Evolutionary conservation across 2,888 invertebrate genomes (phyloP), one percentile per base, ranked within the genome.

Genomic region (Cataglyphis altisquamis): DNA sequence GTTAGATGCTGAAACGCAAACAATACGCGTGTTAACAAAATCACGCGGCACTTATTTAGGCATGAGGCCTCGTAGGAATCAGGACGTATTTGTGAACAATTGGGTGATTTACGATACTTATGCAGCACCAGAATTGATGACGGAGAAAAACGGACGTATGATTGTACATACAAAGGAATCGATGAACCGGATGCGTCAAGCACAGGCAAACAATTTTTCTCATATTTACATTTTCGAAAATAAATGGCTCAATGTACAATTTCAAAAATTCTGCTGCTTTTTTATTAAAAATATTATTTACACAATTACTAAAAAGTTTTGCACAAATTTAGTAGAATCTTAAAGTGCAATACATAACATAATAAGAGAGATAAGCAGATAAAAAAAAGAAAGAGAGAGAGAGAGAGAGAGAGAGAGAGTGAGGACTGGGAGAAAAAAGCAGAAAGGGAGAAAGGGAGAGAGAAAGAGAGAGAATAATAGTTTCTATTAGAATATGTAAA

Each of bases 71-170:
- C 96, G 96, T 81, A 95, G 94, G 75, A 96, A 97, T 90, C 95
- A 95, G 3, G 95, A 95, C 1, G 96, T 96, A 0, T 97, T 97
- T 92, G 97, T 97, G 0, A 97, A 97, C 0, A 95, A 96, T 91
- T 98, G 97, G 96, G 97, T 97, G 89, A 97, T 98, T 96, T 96
- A 96, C 90, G 98, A 98, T 91, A 97, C 97, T 0, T 97, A 96
- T 6, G 85, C 82, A 0, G 41, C 64, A 9, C 83, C 85, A 1
- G 82, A 91, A 36, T 9, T 85, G 39, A 75, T 87, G 68, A 60
- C 32, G 90, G 96, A 45, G 95, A 95, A n/a, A 91, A 92, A 84
- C n/a, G 84, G 84, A 63, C 25, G 67, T n/a, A 15, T 75, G 1
- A 60, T 90, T 0, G 85, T 84, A 8, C 86, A 73, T 8, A 72